Percentiles rank a stretch among this genome's conserved stretches.
Evolutionary conservation across 2,888 invertebrate genomes (phyloP).

Genomic region (Cybosia mesomella): DNA sequence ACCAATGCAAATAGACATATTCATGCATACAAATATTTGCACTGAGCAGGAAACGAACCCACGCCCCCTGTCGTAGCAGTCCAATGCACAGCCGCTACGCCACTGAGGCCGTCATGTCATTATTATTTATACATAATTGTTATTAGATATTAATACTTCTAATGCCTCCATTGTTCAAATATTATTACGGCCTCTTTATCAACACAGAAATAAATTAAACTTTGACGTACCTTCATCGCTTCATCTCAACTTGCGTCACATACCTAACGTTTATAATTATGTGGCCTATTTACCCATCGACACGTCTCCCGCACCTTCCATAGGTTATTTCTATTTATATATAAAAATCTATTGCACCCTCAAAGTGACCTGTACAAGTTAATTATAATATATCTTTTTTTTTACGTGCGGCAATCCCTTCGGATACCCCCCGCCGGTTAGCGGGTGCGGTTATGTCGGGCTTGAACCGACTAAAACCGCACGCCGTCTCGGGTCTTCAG

Average conservation of each 20-base stretch:
- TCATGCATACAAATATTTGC: too few relatives aligned
- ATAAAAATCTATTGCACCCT: conserved; percentile 30
- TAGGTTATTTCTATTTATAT: conserved; percentile 51
- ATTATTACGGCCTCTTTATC: not conserved
- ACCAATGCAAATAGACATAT: too few relatives aligned
- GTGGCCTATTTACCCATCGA: conserved; percentile 43
- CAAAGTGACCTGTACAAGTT: conserved; percentile 7
- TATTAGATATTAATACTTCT: not conserved
- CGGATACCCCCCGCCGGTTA: too few relatives aligned
- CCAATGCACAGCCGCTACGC: too few relatives aligned
- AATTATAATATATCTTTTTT: not conserved
- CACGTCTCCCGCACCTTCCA: conserved; percentile 25
- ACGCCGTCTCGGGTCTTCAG: too few relatives aligned
- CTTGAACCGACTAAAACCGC: too few relatives aligned
- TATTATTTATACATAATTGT: not conserved
- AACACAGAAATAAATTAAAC: not conserved
- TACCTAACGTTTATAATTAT: conserved; percentile 28
- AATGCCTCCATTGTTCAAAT: not conserved
- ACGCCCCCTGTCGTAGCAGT: too few relatives aligned
- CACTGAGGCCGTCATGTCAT: too few relatives aligned
- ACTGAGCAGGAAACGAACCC: too few relatives aligned
- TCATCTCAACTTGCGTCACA: conserved; percentile 9
- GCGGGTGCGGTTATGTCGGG: too few relatives aligned
- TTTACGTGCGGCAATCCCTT: too few relatives aligned
- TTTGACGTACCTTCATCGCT: not conserved